Conservation (phyloP, 2,797 vertebrate species). For the Setipinna tenuifilis region DNA sequence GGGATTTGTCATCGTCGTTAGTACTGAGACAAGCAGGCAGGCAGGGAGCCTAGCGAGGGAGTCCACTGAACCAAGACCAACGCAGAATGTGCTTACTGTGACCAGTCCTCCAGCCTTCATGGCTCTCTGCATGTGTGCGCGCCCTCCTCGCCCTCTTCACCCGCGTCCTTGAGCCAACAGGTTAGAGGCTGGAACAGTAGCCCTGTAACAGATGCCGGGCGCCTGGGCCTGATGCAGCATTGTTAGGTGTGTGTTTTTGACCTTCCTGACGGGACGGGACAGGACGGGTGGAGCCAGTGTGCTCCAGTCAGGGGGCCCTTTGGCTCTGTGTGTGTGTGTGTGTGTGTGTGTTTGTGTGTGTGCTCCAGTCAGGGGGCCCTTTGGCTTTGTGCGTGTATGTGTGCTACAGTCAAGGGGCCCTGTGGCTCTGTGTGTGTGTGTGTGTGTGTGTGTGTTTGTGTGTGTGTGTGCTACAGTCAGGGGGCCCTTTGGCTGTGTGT, state of each 20-base stretch:
- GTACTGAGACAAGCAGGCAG: too few relatives aligned
- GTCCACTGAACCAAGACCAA: too few relatives aligned
- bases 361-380: not conserved
- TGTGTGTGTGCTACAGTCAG: too few relatives aligned
- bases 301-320: not conserved
- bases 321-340: not conserved
- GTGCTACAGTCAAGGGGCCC: not conserved
- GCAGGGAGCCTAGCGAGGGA: too few relatives aligned
- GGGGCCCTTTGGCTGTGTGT: not conserved
- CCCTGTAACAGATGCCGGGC: not conserved
- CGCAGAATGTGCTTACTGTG: too few relatives aligned
- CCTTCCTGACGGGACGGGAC: not conserved
- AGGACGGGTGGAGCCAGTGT: constrained; percentile 25
- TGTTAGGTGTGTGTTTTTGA: not conserved
- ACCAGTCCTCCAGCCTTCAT: too few relatives aligned
- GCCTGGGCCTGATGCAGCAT: not conserved
- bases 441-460: too few relatives aligned
- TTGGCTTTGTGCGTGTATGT: not conserved
- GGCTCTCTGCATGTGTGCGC: too few relatives aligned
- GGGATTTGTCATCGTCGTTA: too few relatives aligned
- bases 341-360: too few relatives aligned
- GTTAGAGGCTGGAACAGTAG: not conserved
- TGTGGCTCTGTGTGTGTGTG: not conserved
- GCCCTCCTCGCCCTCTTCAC: not conserved
- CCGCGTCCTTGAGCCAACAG: not conserved